Evolutionary conservation across 2,888 invertebrate species (phyloP), one percentile per base, ranked within the genome.

Genomic region (Brassicogethes aeneus): DNA sequence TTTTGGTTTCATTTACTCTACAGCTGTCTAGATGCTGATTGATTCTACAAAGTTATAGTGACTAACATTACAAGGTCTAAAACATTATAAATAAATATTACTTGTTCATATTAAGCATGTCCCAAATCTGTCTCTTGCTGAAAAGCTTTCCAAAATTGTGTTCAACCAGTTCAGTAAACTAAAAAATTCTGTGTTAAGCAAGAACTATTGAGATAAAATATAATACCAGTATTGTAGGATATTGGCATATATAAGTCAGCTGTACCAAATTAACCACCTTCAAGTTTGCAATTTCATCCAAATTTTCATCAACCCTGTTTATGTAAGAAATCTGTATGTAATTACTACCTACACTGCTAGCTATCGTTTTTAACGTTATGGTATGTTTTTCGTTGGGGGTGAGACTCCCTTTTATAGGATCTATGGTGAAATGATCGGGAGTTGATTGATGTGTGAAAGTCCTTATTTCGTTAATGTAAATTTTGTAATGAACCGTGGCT

Each of bases 51-150:
- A n/a, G n/a, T n/a, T n/a, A n/a, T n/a, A n/a, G n/a, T n/a, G n/a
- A n/a, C n/a, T n/a, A n/a, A n/a, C n/a, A n/a, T n/a, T n/a, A n/a
- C n/a, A n/a, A n/a, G n/a, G n/a, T n/a, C n/a, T n/a, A n/a, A n/a
- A n/a, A n/a, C n/a, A n/a, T n/a, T n/a, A n/a, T n/a, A n/a, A n/a
- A n/a, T n/a, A n/a, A n/a, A n/a, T n/a, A n/a, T n/a, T 61, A 72
- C 72, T 50, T 51, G 38, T 68, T 60, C 10, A 72, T 62, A 40
- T 61, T 48, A 32, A 72, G 54, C 14, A 62, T 49, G 13, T 61
- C 52, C 70, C 71, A 70, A 12, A 73, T 54, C 13, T 57, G 52
- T 3, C 52, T 36, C 55, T 71, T 71, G 40, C 62, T 64, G 36
- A 57, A 62, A 32, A 59, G 50, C 40, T 43, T 46, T 10, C 63